Conservation (phyloP, 2,888 invertebrate genomes). For the Meandrusa payeni region DNA sequence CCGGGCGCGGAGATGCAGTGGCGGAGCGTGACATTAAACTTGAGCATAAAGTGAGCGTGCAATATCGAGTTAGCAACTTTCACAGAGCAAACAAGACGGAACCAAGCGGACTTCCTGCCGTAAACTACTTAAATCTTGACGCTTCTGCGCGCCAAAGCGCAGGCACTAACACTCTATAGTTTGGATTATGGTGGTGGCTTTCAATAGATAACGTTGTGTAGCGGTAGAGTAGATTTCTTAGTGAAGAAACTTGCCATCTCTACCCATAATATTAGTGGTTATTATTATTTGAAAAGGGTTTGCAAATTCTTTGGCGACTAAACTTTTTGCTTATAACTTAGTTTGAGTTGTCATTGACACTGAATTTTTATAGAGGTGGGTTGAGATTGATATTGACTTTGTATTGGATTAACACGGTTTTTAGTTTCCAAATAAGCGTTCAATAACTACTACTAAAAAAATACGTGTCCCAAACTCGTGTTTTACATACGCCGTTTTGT, state of each 20-base stretch:
- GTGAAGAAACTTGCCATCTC: conserved; percentile 3
- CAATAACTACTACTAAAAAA: too few species aligned
- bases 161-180: conserved; percentile 38
- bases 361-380: too few species aligned
- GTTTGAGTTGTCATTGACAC: too few species aligned
- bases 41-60: conserved; percentile 72
- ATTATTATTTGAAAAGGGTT: not conserved
- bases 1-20: conserved; percentile 48
- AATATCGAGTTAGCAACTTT: conserved; percentile 71
- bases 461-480: too few species aligned
- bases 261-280: not conserved
- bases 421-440: too few species aligned
- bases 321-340: too few species aligned
- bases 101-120: conserved; percentile 56
- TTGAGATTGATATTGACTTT: too few species aligned
- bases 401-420: too few species aligned
- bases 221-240: conserved; percentile 38
- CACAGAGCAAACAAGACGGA: conserved; percentile 56
- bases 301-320: too few species aligned
- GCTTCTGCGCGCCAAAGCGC: conserved; percentile 41
- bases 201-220: conserved; percentile 38
- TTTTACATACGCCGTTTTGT: too few species aligned
- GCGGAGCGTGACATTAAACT: conserved; percentile 60
- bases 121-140: conserved; percentile 77
- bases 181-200: conserved; percentile 37